Evolutionary conservation across 2,888 invertebrate genomes (phyloP).

Genomic region (Lobophora halterata): DNA sequence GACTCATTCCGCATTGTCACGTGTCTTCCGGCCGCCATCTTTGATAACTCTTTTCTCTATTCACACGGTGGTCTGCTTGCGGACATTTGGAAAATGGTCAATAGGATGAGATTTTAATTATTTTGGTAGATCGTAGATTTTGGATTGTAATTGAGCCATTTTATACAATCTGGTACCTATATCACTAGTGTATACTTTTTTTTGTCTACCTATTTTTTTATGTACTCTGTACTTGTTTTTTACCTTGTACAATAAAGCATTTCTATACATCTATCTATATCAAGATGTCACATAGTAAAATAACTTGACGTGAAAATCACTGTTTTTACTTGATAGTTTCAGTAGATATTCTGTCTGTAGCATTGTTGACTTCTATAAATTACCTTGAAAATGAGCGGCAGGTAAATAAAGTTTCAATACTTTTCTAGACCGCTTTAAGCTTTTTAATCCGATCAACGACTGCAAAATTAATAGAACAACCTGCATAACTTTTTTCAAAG

Average conservation of each 20-base stretch:
- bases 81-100: constrained; percentile 17
- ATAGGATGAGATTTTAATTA: constrained; percentile 24
- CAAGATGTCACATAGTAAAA: constrained; percentile 1
- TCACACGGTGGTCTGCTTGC: constrained; percentile 44
- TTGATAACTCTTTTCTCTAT: constrained; percentile 38
- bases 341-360: no score
- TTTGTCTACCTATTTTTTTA: no score
- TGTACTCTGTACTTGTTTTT: no score
- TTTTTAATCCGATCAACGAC: constrained; percentile 26
- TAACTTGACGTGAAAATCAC: no score
- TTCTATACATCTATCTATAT: no score
- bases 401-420: constrained; percentile 2
- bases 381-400: constrained; percentile 15
- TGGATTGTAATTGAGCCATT: constrained; percentile 24
- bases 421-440: constrained; percentile 4
- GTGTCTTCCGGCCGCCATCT: constrained; percentile 38
- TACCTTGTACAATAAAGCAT: no score
- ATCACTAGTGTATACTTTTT: no score
- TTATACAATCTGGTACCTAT: no score
- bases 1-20: constrained; percentile 19
- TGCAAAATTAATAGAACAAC: constrained; percentile 22
- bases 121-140: constrained; percentile 25
- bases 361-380: no score
- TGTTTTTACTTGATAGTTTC: no score
- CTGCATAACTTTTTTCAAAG: constrained; percentile 19